Evolutionary conservation across 1,140 invertebrate genomes (phyloP).

Genomic region (Luehdorfia chinensis): DNA sequence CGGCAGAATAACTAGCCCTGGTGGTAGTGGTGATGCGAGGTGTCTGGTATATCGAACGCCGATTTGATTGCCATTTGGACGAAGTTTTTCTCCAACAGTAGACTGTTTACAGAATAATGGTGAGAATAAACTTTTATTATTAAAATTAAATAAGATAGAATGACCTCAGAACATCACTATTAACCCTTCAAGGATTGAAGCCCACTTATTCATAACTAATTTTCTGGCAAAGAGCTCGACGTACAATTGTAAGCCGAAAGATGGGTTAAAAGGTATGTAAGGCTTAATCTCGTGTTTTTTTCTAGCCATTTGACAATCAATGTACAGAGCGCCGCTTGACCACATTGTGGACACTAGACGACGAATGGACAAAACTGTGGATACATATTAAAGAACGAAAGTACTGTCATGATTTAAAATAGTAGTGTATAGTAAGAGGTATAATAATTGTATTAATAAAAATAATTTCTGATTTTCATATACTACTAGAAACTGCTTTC

Average conservation of each 20-base stretch:
- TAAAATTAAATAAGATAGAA: no score
- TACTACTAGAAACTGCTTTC: no score
- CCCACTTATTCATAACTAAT: conserved; percentile 60
- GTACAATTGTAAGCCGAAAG: conserved; percentile 43
- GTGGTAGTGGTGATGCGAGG: no score
- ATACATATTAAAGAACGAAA: conserved; percentile 22
- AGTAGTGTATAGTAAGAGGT: no score
- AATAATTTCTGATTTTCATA: conserved; percentile 9
- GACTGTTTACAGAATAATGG: no score
- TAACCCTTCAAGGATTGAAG: conserved; percentile 22
- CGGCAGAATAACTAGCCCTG: no score
- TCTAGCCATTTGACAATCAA: conserved; percentile 11
- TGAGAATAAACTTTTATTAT: no score
- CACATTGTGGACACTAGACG: conserved; percentile 43
- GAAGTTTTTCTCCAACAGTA: no score
- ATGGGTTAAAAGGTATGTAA: conserved; percentile 42
- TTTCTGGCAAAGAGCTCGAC: conserved; percentile 24
- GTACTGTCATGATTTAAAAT: conserved; percentile 3
- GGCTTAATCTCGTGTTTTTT: conserved; percentile 47
- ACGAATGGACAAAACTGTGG: conserved; percentile 31
- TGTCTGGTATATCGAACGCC: no score
- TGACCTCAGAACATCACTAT: conserved; percentile 7
- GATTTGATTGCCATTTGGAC: no score
- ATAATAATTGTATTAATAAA: no score
- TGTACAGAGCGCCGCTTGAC: conserved; percentile 37